phyloP scores from a whole-genome alignment of 2,113 vertebrate species.

The Narcine bancroftii region DNA sequence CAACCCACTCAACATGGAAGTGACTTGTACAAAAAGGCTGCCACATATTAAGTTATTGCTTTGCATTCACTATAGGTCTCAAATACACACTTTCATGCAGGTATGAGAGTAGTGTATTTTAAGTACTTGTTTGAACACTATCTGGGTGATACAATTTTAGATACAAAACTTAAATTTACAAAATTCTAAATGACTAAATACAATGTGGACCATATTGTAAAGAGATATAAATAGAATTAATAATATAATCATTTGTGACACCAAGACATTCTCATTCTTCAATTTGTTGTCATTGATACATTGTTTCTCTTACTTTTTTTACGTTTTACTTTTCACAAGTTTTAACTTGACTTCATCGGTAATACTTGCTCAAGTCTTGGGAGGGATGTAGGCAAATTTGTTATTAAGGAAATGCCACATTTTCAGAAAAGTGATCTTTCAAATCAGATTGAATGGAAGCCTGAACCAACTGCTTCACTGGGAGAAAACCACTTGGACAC shows the following conservation, averaged over 20 bases:
- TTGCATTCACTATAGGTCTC: neutral
- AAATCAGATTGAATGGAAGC: neutral
- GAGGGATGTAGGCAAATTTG: neutral
- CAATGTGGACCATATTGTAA: neutral
- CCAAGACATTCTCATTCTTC: neutral
- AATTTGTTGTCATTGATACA: neutral
- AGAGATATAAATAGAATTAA: neutral
- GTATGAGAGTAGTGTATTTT: neutral
- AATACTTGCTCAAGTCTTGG: neutral
- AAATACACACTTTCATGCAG: neutral
- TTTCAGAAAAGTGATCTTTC: neutral
- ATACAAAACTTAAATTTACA: neutral
- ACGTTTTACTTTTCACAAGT: neutral
- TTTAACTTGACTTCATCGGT: neutral
- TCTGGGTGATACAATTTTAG: neutral
- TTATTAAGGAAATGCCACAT: neutral
- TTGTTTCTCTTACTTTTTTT: neutral
- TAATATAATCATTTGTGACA: neutral
- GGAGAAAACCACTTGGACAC: neutral
- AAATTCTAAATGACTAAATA: neutral
- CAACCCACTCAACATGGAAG: no score
- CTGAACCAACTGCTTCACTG: neutral
- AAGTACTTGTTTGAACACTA: neutral
- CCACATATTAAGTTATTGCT: neutral
- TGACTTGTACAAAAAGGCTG: neutral